Evolutionary conservation across 2,113 vertebrate species (phyloP), one percentile per base, ranked within the genome.

Genomic region (Felis chaus): DNA sequence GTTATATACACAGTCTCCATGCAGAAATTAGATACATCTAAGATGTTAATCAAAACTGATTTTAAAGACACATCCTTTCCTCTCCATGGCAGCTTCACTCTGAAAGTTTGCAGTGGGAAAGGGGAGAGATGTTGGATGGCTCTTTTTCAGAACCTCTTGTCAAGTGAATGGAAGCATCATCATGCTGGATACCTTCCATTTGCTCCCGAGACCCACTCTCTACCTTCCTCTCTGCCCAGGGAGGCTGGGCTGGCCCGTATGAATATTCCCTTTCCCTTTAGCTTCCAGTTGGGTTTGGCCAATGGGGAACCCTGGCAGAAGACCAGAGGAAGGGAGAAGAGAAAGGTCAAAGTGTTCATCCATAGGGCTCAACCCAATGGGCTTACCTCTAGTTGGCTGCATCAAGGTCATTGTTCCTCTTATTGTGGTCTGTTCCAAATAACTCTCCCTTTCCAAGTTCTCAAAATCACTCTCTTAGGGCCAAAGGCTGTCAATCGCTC

Each of bases 1-100:
- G 25, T 80, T 91, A 88, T 57, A 87, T 86, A 86, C 41, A 89
- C 21, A 55, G 73, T 71, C 41, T 89, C 29, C 12, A 91, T 71
- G n/a, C 50, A 89, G 57, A 94, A 81, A 76, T 71, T 88, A 68
- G 50, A 39, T 41, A 29, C 53, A 27, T 73, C 9, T 39, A 45
- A 68, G 65, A 55, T 39, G 63, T 23, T 79, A 73, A 89, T 95
- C 48, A 80, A 89, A 84, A 50, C 57, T 86, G 79, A 97, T n/a
- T 81, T 85, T 92, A 86, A 92, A 61, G 31, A 73, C 29, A 86
- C 7, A 92, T 55, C 41, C 19, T 84, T 27, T 71, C 61, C 18
- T 69, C 33, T 91, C 25, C 10, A 41, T 73, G 9, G 55, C 2
- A 57, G 71, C 79, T 71, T 81, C 21, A 15, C 23, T 76, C 78